Base-by-base conservation (phyloP, 2,888 invertebrate species). In the Drosophila parthenogenetica region DNA sequence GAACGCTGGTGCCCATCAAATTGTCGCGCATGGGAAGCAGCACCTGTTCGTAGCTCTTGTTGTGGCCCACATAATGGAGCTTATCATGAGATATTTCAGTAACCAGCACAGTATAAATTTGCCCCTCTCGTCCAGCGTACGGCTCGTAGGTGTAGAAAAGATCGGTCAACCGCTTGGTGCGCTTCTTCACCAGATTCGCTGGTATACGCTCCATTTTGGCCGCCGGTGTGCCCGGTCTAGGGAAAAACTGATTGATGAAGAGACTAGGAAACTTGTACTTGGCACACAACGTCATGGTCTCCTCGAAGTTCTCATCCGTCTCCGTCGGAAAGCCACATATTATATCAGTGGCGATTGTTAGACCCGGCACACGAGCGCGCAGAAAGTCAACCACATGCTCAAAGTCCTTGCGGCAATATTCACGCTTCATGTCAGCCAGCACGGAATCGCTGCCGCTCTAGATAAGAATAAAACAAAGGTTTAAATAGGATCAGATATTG, bases 241-340 rank as follows among this genome's bases (percentile, higher is more conserved):
- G 97, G 89, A 96, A 99, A 93, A 98, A 99, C 93, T 99, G 99
- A 93, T 99, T 99, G 88, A 99, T 99, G 92, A 99, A 99, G 5
- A 99, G 94, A 84, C 96, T 96, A 0, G 98, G 97, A 92, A 99
- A 99, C 80, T 95, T 94, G 92, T 98, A 97, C 90, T 97, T 95
- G 72, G 93, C 93, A 78, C 99, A 98, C 0, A 99, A 93, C 0
- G 93, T 91, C 93, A 98, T 93, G 0, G 98, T 99, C 72, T 97
- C 96, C 50, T 96, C 94, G 92, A 99, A 99, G 92, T 99, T 97
- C 11, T 93, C 92, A 48, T 96, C 96, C 0, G 97, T 98, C 93
- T 99, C 99, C 0, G 98, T 98, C 0, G 99, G 99, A 92, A 99
- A 99, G 0, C 99, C 99, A 92, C 99, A 99, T 87, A 99, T 99